Base-by-base conservation (phyloP, 2,113 vertebrate genomes). In the Dendropsophus ebraccatus region DNA sequence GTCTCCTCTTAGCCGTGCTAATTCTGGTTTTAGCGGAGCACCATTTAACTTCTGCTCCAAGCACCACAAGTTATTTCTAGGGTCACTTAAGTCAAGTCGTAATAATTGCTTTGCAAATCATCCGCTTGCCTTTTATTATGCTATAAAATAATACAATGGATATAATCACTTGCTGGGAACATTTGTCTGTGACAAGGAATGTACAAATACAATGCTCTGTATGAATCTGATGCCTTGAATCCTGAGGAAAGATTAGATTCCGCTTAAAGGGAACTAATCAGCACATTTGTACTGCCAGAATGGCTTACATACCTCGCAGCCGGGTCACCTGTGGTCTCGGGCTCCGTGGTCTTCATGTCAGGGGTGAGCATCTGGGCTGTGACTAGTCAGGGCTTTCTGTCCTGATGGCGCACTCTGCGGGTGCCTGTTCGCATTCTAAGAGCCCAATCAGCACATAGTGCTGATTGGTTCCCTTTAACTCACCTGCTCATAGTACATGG, bases 91-190 rank as follows among this genome's bases (percentile, higher is more conserved):
- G 70, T 73, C 70, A 45, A 73, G 70, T 45, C 17, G n/a, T n/a
- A n/a, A 10, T 45, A 41, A 73, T 73, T 73, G 37, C 37, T 73
- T 45, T 45, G 70, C 70, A 45, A 35, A 73, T 73, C 70, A 23
- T 73, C 21, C 3, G 65, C 30, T 69, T 30, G 30, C 16, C 65
- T 37, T 45, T 45, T n/a, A 45, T 73, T 45, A 23, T 69, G 14
- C 65, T 28, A 69, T 69, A 35, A 35, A 35, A 69, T 69, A 73
- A 73, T 73, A 41, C 37, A 73, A 73, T 73, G 37, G 19, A 73
- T 73, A 10, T 12, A 45, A 73, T 73, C 7, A 13, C 37, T 73
- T 12, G 21, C 70, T 69, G 19, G 21, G 37, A 73, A 19, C 32
- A 35, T 79, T 79, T 3, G 17, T 79, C 76, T 79, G 52, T 30